phyloP scores from a whole-genome alignment of 1,140 invertebrate species.

The Phocides pigmalion region DNA sequence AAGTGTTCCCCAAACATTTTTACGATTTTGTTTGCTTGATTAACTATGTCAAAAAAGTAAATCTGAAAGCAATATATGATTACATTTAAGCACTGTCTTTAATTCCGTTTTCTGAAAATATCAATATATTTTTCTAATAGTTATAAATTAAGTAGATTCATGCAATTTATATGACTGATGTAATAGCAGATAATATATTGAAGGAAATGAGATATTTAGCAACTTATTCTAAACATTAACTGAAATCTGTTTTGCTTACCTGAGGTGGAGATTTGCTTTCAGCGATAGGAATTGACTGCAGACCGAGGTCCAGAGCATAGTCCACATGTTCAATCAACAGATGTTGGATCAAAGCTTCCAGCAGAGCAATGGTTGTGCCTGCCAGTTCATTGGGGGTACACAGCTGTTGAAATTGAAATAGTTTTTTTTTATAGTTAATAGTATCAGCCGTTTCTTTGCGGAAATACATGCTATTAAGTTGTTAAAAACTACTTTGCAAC shows the following conservation, averaged over 20 bases:
- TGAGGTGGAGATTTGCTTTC: conserved; percentile 92
- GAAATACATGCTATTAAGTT: no score
- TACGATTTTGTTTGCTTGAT: conserved; percentile 98
- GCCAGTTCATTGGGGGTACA: conserved; percentile 92
- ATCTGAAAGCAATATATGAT: conserved; percentile 84
- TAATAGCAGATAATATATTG: neutral
- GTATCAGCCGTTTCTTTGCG: no score
- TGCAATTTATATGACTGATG: no score
- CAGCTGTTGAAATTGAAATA: conserved; percentile 84
- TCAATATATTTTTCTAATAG: no score
- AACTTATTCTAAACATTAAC: no score
- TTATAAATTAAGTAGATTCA: no score
- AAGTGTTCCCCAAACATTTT: conserved; percentile 98
- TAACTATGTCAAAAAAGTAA: conserved; percentile 97
- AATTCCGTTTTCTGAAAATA: no score
- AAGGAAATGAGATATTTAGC: no score
- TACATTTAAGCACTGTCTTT: neutral
- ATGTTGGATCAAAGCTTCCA: conserved; percentile 94
- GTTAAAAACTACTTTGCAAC: no score
- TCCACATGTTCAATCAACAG: conserved; percentile 97
- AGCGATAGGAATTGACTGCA: conserved; percentile 95
- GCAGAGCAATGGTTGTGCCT: conserved; percentile 91
- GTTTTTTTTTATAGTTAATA: neutral
- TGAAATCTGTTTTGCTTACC: no score
- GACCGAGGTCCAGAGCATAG: conserved; percentile 96